Percentiles rank a stretch among this genome's conserved stretches.
Evolutionary conservation across 2,797 vertebrate species (phyloP).

Genomic region (Macropus fuliginosus): DNA sequence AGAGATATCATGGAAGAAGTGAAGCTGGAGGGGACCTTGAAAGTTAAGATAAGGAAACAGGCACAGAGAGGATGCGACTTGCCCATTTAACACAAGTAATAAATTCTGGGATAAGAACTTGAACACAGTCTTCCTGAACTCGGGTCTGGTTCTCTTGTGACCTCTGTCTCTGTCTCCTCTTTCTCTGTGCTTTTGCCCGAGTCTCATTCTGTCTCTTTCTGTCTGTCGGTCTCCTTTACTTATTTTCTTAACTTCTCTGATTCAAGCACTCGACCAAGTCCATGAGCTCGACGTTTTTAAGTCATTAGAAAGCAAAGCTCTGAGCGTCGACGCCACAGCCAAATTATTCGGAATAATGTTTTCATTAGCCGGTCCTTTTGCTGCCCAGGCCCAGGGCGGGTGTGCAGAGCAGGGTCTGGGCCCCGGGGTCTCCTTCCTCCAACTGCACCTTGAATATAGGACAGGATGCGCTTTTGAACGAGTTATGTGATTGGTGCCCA

Average conservation of each 20-base stretch:
- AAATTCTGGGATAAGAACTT: neutral
- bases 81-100: neutral
- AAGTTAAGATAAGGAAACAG: neutral
- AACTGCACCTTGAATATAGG: neutral
- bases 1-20: neutral
- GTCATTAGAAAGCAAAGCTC: neutral
- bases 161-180: neutral
- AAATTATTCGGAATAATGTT: neutral
- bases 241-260: neutral
- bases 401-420: neutral
- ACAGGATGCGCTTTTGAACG: neutral
- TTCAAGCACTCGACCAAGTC: neutral
- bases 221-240: neutral
- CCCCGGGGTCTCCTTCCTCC: neutral
- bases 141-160: neutral
- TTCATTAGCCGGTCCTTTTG: neutral
- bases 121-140: neutral
- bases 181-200: neutral
- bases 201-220: no score
- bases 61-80: neutral
- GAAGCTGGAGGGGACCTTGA: neutral
- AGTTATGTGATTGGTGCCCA: neutral
- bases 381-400: neutral
- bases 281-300: neutral
- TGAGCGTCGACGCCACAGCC: fast-evolving